Conservation (phyloP, 2,888 invertebrate genomes). For the Scaptomyza reducta region DNA sequence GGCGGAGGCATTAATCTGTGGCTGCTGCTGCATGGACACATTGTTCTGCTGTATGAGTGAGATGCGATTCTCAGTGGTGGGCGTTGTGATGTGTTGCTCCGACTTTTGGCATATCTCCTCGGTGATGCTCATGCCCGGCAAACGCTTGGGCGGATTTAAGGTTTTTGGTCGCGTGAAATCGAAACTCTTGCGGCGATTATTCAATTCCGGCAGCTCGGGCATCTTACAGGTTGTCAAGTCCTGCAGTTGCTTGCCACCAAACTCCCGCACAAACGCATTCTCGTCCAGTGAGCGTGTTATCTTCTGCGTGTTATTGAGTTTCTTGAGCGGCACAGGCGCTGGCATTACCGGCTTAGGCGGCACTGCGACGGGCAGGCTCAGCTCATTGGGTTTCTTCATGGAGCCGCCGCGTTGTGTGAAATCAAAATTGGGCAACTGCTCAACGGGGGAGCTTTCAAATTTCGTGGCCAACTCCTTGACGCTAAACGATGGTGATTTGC, state of each 20-base stretch:
- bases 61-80: constrained; percentile 87
- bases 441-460: constrained; percentile 87
- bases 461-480: constrained; percentile 87
- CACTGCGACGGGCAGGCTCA: constrained; percentile 40
- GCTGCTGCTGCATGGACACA: constrained; percentile 45
- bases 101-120: constrained; percentile 78
- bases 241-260: constrained; percentile 84
- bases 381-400: constrained; percentile 68
- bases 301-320: constrained; percentile 87
- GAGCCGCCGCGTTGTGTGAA: constrained; percentile 82
- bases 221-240: constrained; percentile 75
- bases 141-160: constrained; percentile 86
- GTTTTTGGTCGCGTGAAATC: constrained; percentile 87
- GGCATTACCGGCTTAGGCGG: constrained; percentile 45
- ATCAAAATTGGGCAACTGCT: constrained; percentile 86
- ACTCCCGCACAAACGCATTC: constrained; percentile 89
- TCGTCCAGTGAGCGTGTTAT: constrained; percentile 89
- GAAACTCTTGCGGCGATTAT: constrained; percentile 85
- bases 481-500: constrained; percentile 85
- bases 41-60: constrained; percentile 86
- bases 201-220: constrained; percentile 76
- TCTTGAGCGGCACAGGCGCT: constrained; percentile 62
- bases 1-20: constrained; percentile 36
- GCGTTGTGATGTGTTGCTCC: constrained; percentile 84
- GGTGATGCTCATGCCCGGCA: constrained; percentile 83